Base-by-base conservation (phyloP, 2,113 vertebrate genomes). In the Myotis yumanensis region DNA sequence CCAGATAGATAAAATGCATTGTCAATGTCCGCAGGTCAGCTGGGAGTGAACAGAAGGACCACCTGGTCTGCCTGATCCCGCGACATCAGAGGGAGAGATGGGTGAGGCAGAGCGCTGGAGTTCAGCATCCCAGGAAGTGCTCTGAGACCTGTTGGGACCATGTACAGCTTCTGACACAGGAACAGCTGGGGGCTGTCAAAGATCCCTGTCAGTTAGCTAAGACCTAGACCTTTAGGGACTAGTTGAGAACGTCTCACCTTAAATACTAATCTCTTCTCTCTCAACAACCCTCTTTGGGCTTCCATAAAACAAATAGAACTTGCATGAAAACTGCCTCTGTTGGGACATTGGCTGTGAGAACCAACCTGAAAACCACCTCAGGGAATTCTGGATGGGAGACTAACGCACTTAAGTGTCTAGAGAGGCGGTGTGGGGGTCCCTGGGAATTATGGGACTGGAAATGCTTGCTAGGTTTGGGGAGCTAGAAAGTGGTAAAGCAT, bases 251-350 rank as follows among this genome's bases (percentile, higher is more conserved):
- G 6, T 94, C 68, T 18, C 25, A 28, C 25, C 54, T 86, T 59
- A 22, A 51, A 92, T 40, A 52, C 35, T 85, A 64, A 68, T 72
- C 80, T 64, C 46, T 40, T 76, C 72, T 68, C 62, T 43, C 48
- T 77, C 76, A n/a, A 25, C 43, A 37, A 83, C 93, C 92, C 93
- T 94, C 64, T 97, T 91, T n/a, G 32, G 52, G 25, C 35, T 94
- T 85, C 54, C 77, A 77, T 11, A 11, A 79, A 82, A 57, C 28
- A 20, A 92, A 80, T 2, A 89, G 72, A 71, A 81, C 89, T 94
- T 79, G 89, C 66, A 86, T 11, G n/a, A 77, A 85, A 71, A 77
- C 62, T 77, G 62, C 82, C 85, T 54, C 94, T 95, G 59, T 84
- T 77, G 64, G 95, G 90, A 92, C 57, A 79, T 20, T 68, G 80